Conservation (phyloP, 2,797 vertebrate species). For the Rhynchotus rufescens region DNA sequence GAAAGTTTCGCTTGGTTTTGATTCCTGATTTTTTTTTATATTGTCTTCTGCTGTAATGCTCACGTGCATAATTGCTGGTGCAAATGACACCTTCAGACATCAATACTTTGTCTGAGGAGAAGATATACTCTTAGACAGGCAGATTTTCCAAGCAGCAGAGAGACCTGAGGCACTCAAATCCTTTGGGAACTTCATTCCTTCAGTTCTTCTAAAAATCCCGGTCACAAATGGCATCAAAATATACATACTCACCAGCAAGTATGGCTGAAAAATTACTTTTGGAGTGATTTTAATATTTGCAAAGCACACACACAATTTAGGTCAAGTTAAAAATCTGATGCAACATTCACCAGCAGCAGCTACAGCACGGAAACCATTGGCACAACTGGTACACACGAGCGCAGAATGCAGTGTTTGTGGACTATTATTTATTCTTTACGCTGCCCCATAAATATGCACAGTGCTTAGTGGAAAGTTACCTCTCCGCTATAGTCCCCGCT, state of each 20-base stretch:
- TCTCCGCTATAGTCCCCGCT: background rate
- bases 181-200: background rate
- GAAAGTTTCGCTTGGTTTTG: background rate
- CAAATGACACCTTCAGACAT: background rate
- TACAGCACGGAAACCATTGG: background rate
- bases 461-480: background rate
- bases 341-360: background rate
- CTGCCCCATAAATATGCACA: constrained; percentile 31
- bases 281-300: constrained; percentile 21
- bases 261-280: background rate
- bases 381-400: constrained; percentile 16
- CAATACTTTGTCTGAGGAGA: background rate
- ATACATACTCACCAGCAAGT: background rate
- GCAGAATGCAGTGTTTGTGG: constrained; percentile 7
- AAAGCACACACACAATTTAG: background rate
- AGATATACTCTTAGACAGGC: background rate
- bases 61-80: background rate
- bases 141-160: background rate
- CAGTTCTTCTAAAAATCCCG: background rate
- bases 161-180: background rate
- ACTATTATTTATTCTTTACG: constrained; percentile 54
- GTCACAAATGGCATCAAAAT: background rate
- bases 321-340: constrained; percentile 27
- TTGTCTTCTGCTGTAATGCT: background rate
- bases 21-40: background rate